phyloP scores from a whole-genome alignment of 2,797 vertebrate genomes.

The Pygocentrus nattereri region DNA sequence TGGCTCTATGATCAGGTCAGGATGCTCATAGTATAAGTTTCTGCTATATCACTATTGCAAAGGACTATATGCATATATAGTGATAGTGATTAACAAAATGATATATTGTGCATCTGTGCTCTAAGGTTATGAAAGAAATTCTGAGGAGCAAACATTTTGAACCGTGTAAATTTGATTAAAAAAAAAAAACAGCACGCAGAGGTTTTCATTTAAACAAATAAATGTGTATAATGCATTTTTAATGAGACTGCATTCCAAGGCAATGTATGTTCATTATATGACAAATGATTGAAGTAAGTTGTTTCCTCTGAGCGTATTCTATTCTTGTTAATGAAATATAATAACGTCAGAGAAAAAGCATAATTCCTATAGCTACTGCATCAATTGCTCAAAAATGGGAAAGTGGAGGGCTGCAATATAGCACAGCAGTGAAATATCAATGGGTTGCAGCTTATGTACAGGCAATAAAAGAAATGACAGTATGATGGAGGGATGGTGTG shows the following conservation, averaged over 20 bases:
- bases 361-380: neutral
- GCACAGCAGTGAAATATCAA: neutral
- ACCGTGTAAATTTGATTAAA: neutral
- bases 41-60: too few relatives aligned
- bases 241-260: neutral
- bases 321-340: neutral
- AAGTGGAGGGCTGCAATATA: neutral
- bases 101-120: neutral
- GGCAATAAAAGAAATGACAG: constrained; percentile 26
- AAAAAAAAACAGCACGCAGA: neutral
- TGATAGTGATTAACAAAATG: too few relatives aligned
- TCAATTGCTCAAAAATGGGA: neutral
- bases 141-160: neutral
- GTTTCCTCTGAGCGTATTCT: constrained; percentile 1
- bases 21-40: too few relatives aligned
- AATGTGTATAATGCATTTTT: neutral
- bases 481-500: constrained; percentile 9
- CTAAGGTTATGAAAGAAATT: neutral
- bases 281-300: constrained; percentile 1
- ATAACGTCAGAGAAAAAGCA: neutral
- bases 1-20: too few relatives aligned
- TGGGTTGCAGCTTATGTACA: neutral
- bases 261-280: neutral
- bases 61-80: too few relatives aligned
- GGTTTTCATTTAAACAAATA: neutral